phyloP scores from a whole-genome alignment of 2,888 invertebrate genomes.

The Cephonodes hylas region DNA sequence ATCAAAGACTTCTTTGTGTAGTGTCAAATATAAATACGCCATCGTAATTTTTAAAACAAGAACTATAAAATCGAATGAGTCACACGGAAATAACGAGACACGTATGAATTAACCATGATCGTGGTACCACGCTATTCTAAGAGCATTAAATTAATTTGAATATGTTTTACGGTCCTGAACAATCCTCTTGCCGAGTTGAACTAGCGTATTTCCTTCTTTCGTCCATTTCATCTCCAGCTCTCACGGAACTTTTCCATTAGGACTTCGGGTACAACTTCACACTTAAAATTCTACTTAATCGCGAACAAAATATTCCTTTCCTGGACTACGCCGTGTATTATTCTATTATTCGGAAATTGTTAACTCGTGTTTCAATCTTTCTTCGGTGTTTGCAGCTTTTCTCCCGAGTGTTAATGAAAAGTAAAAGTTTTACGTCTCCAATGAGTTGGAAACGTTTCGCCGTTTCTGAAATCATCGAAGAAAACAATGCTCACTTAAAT shows the following conservation, averaged over 20 bases:
- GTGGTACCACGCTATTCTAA: neutral
- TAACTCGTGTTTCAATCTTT: conserved; percentile 39
- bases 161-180: conserved; percentile 52
- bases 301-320: conserved; percentile 55
- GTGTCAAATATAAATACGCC: no score
- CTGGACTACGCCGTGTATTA: conserved; percentile 42
- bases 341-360: conserved; percentile 47
- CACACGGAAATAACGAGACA: neutral
- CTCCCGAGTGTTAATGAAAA: conserved; percentile 22
- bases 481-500: neutral
- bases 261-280: conserved; percentile 54
- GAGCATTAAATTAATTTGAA: conserved; percentile 35
- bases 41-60: no score
- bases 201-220: conserved; percentile 47
- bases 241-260: conserved; percentile 62
- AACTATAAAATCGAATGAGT: neutral
- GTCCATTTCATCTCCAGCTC: conserved; percentile 44
- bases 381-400: conserved; percentile 30
- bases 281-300: conserved; percentile 65
- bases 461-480: neutral
- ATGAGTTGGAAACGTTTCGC: conserved; percentile 9
- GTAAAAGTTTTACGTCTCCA: conserved; percentile 21
- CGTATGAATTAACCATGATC: neutral
- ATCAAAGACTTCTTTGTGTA: no score
- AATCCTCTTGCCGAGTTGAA: conserved; percentile 43